phyloP scores from a whole-genome alignment of 2,113 vertebrate genomes.

The Ciconia stormi region DNA sequence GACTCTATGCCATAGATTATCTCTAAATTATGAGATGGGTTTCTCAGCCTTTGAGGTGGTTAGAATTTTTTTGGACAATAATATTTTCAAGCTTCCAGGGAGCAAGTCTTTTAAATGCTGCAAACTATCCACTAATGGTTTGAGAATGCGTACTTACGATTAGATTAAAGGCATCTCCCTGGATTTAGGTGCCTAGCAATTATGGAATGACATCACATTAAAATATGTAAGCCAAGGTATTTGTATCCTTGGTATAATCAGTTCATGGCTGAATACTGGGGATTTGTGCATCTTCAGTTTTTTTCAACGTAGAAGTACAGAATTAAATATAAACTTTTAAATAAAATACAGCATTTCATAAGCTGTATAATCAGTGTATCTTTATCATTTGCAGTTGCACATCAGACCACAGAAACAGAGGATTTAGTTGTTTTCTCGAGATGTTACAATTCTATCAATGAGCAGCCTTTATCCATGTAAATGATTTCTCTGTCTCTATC shows the following conservation, averaged over 20 bases:
- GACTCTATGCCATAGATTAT: neutral
- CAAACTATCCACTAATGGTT: neutral
- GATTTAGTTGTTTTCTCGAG: neutral
- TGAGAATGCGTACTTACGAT: neutral
- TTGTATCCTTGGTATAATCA: neutral
- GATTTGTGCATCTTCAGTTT: neutral
- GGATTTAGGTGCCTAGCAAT: constrained; percentile 2
- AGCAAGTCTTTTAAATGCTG: neutral
- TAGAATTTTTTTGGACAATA: neutral
- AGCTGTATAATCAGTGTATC: neutral
- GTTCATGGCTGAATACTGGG: neutral
- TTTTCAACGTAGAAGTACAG: neutral
- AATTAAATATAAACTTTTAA: neutral
- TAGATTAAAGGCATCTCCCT: neutral
- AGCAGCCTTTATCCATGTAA: neutral
- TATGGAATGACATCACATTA: neutral
- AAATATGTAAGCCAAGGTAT: neutral
- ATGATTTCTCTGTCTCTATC: neutral
- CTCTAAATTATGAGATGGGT: neutral
- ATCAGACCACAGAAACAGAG: neutral
- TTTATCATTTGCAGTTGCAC: neutral
- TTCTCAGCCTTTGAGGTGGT: neutral
- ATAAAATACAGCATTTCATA: fast-evolving
- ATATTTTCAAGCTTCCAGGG: neutral
- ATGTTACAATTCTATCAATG: neutral